Base-by-base conservation (phyloP, 2,113 vertebrate genomes). In the Prolemur simus region DNA sequence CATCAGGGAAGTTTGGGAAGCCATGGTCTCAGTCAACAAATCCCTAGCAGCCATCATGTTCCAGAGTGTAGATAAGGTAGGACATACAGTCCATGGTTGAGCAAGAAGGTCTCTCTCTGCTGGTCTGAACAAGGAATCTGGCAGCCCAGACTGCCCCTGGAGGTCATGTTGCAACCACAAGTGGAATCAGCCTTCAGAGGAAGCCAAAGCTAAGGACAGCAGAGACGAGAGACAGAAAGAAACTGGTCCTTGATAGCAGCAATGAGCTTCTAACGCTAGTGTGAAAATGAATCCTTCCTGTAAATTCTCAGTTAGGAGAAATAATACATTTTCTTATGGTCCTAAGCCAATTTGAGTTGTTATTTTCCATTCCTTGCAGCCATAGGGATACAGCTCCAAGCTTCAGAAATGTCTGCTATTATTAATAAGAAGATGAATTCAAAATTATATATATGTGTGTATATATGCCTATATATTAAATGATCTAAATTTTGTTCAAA, bases 401-500 rank as follows among this genome's bases (percentile, higher is more conserved):
- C 78, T 73, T 89, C 29, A 89, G 37, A 78, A 95, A 81, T n/a
- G 3, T 52, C n/a, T 84, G 45, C 18, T 68, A n/a, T 17, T 91
- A 77, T 81, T 49, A 87, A 69, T 20, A 45, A 90, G 34, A 96
- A 86, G 32, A 91, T n/a, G 21, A 81, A 82, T 87, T 87, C 39
- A 68, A 74, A 90, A 63, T 89, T 18, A 54, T 56, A 14, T 73
- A 60, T 58, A 3, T 34, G 17, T 39, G 12, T 45, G 12, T 54
- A 15, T 49, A 4, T 37, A 29, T 29, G 68, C 3, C 32, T 5
- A 54, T 71, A 69, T 52, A 37, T 86, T 15, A 68, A 85, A 80
- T 80, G 32, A 90, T 37, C 21, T 29, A 27, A 32, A 83, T 52
- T 88, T 89, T 77, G 29, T 82, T 58, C 27, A 58, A 86, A 96